These are phyloP conservation scores for Xylophagus ater DNA, from an alignment of 2,888 invertebrate species.

Conservation along the genomic window DNA sequence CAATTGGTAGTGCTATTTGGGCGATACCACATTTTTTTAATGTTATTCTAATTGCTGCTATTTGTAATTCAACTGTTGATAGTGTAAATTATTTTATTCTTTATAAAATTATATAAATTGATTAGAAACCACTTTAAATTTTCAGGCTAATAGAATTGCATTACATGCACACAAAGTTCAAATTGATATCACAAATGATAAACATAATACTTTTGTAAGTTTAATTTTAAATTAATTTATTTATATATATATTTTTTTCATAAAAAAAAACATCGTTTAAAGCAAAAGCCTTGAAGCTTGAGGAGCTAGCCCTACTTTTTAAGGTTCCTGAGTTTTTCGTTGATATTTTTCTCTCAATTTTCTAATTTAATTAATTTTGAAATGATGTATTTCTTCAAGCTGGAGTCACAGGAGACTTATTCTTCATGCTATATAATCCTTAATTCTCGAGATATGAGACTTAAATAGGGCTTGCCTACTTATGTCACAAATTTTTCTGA, in stretches of 20 bases:
- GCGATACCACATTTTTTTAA: constrained; percentile 32
- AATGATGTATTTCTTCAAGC: too few relatives aligned
- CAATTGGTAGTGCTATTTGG: constrained; percentile 27
- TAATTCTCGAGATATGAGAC: too few relatives aligned
- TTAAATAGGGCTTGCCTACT: too few relatives aligned
- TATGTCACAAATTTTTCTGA: too few relatives aligned
- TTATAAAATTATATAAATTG: constrained; percentile 7
- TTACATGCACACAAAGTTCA: constrained; percentile 37
- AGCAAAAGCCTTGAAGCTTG: too few relatives aligned
- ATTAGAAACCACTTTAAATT: constrained; percentile 11
- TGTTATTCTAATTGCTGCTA: constrained; percentile 26
- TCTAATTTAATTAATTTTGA: too few relatives aligned
- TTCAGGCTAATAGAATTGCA: constrained; percentile 37
- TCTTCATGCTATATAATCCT: too few relatives aligned
- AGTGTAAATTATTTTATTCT: constrained; percentile 24
- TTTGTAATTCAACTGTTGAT: constrained; percentile 30
- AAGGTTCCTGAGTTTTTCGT: constrained; percentile 3
- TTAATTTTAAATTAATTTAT: not conserved
- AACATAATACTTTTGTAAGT: constrained; percentile 37
- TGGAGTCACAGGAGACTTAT: too few relatives aligned
- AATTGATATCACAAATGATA: constrained; percentile 31
- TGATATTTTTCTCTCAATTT: not conserved
- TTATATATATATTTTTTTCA: too few relatives aligned
- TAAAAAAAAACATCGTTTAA: too few relatives aligned
- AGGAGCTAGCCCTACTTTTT: not conserved